Base-by-base conservation (phyloP, 2,113 vertebrate species). In the Apus apus region DNA sequence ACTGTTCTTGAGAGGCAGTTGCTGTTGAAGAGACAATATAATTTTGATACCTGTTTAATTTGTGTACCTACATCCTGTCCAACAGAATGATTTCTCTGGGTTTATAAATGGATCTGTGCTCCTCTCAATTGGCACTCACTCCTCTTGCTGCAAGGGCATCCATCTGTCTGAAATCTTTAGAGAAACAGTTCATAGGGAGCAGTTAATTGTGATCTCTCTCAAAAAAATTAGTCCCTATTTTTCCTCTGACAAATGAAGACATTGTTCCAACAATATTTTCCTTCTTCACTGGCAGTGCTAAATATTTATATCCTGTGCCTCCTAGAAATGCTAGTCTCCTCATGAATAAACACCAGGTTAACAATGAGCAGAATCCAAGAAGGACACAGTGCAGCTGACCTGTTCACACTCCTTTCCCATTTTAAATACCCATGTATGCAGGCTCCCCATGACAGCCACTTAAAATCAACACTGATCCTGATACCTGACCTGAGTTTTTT, bases 1-100 rank as follows among this genome's bases (percentile, higher is more conserved):
- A 43, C 94, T 95, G 27, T 94, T 97, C 94, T 88, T 73, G 50
- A 93, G 86, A 81, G 36, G 83, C 90, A 90, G 40, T 53, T 78
- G 74, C 57, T 88, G 32, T 83, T 93, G 53, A 60, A 82, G 80
- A 85, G 45, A 96, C 46, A 4, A 70, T 97, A 74, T 82, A 96
- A 97, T 97, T 96, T 98, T 97, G 91, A 97, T 94, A 96, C 77
- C 61, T 96, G 94, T 93, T 93, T 97, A 97, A 98, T 96, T 96
- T 96, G 88, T 87, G 60, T 90, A 93, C 71, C 90, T 95, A 64
- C 91, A 85, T 95, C 67, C 92, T 75, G 29, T 77, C 88, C 96
- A 91, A 96, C 95, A 96, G 93, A 68, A 90, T 92, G 81, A 96
- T 97, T 96, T 97, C 88, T 90, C 83, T 87, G 71, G 34, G 66